These are phyloP conservation scores for Zaprionus lachaisei DNA, from an alignment of 1,140 invertebrate species.

Conservation along the genomic window DNA sequence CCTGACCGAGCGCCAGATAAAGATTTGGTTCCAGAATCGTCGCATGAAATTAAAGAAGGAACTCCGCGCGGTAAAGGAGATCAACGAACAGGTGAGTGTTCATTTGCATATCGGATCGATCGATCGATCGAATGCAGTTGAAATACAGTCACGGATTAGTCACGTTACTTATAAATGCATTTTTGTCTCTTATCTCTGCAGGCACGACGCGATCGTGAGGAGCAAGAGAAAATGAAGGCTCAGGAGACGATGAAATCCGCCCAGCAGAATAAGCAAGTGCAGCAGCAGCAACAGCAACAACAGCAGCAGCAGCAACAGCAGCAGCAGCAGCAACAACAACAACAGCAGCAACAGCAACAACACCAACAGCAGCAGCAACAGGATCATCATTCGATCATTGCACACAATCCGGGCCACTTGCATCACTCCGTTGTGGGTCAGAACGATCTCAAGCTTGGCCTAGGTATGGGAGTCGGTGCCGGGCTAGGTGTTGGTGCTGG, in stretches of 20 bases:
- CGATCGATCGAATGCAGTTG: conserved; percentile 2
- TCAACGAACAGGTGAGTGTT: conserved; percentile 92
- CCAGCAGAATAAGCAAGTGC: conserved; percentile 88
- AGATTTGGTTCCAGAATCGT: conserved; percentile 99
- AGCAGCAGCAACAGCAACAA: conserved; percentile 88
- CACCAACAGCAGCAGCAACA: conserved; percentile 86
- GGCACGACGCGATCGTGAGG: conserved; percentile 93
- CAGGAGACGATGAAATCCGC: conserved; percentile 94
- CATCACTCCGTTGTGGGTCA: conserved; percentile 84
- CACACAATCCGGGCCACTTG: conserved; percentile 85
- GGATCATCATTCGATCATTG: conserved; percentile 85
- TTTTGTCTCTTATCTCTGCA: conserved; percentile 28
- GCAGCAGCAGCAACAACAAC: conserved; percentile 86
- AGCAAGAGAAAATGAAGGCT: conserved; percentile 95
- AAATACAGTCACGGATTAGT: background rate
- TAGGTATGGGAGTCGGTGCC: conserved; percentile 75
- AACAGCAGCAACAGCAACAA: conserved; percentile 88
- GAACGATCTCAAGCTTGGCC: conserved; percentile 83
- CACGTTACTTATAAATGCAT: background rate
- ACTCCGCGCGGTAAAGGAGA: conserved; percentile 95
- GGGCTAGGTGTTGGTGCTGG: conserved; percentile 65
- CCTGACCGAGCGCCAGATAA: conserved; percentile 97
- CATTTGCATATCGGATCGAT: conserved; percentile 21
- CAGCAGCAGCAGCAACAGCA: conserved; percentile 87
- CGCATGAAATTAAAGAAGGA: conserved; percentile 99